Percentiles rank a stretch among this genome's conserved stretches.
Evolutionary conservation across 2,888 invertebrate species (phyloP).

Genomic region (Melanchra persicariae): DNA sequence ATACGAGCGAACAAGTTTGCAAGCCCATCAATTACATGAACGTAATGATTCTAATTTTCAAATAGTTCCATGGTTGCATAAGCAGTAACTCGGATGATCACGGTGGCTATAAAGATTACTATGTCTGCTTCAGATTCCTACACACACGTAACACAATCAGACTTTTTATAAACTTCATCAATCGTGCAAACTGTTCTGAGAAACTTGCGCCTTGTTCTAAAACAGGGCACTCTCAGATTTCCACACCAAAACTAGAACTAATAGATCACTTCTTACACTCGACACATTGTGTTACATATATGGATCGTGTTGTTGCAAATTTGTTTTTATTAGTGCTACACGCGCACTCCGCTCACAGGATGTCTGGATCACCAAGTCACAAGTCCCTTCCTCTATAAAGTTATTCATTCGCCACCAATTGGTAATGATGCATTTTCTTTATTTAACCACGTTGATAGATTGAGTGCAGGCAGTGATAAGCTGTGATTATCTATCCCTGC

Average conservation of each 20-base stretch:
- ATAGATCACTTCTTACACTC: conserved; percentile 64
- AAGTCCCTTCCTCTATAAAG: conserved; percentile 75
- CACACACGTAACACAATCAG: conserved; percentile 62
- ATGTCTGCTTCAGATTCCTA: conserved; percentile 59
- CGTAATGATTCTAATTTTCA: conserved; percentile 49
- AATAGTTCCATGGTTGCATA: conserved; percentile 47
- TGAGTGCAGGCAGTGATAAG: conserved; percentile 64
- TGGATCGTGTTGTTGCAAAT: conserved; percentile 61
- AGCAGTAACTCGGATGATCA: conserved; percentile 53
- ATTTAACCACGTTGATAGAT: conserved; percentile 41
- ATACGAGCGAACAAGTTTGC: conserved; percentile 31
- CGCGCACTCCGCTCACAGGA: conserved; percentile 73
- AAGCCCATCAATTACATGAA: conserved; percentile 29
- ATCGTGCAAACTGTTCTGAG: conserved; percentile 59
- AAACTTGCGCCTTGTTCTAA: conserved; percentile 62
- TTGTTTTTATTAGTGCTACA: conserved; percentile 64
- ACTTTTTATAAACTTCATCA: conserved; percentile 63
- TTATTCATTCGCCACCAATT: conserved; percentile 65
- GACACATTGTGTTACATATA: conserved; percentile 69
- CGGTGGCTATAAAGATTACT: conserved; percentile 53
- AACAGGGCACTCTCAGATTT: conserved; percentile 65
- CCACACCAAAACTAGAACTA: conserved; percentile 68
- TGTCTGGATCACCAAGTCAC: conserved; percentile 75
- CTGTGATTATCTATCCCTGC: conserved; percentile 63
- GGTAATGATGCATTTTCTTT: conserved; percentile 52